A percentile compares a stretch with the other conserved stretches of the same genome.
Conservation (phyloP, 2,113 vertebrate genomes). For the Maylandia zebra region DNA sequence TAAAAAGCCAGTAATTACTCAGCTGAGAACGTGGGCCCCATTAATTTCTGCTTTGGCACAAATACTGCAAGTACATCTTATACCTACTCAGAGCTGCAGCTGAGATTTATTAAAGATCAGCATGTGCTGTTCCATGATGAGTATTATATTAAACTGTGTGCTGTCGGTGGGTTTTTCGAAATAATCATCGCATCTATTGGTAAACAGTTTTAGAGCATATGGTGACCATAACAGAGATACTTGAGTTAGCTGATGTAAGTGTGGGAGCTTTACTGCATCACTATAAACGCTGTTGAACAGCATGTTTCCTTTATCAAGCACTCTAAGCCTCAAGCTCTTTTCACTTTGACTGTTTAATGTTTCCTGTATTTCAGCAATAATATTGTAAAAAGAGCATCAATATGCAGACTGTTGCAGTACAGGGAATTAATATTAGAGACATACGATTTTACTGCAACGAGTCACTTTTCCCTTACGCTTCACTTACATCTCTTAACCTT, state of each 20-base stretch:
- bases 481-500: background rate
- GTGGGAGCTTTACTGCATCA: background rate
- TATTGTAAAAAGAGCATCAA: background rate
- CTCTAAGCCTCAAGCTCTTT: background rate
- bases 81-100: constrained; percentile 12
- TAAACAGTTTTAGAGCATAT: background rate
- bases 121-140: background rate
- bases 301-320: background rate
- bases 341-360: background rate
- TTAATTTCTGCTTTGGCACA: constrained; percentile 47
- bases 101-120: constrained; percentile 45
- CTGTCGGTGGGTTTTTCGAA: background rate
- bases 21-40: constrained; percentile 18
- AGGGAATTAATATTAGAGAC: background rate
- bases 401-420: background rate
- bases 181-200: background rate
- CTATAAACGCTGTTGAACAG: background rate
- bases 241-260: background rate
- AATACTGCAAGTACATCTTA: background rate
- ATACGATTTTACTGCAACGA: background rate
- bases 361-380: background rate
- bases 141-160: background rate
- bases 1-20: constrained; percentile 58
- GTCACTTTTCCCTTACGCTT: background rate
- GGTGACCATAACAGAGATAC: background rate